Conservation (phyloP, 64 coral and sea anemone genomes). For the Acropora yongei region DNA sequence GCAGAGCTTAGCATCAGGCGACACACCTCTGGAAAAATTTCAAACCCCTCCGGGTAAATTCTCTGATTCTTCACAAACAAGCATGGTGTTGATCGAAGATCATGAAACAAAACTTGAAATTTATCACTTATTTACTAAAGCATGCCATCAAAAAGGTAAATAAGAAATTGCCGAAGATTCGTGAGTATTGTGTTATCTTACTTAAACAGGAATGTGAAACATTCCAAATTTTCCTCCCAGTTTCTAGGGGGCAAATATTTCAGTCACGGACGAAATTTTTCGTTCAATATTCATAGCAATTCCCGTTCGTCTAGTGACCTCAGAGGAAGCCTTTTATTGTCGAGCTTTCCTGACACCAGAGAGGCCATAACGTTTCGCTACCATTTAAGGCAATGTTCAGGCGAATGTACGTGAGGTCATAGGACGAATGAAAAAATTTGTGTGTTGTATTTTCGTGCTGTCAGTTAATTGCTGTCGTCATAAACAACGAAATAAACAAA, state of each 20-base stretch:
- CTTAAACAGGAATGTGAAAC: conserved; percentile 11
- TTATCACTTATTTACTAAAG: not conserved
- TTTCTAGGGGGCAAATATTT: conserved; percentile 4
- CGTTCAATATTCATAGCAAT: conserved; percentile 30
- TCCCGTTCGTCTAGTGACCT: not conserved
- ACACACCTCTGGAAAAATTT: conserved; percentile 3
- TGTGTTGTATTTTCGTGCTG: not conserved
- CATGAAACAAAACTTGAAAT: not conserved
- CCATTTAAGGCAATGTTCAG: not conserved
- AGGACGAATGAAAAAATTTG: not conserved
- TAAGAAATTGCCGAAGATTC: not conserved
- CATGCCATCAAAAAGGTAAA: not conserved
- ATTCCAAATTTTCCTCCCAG: conserved; percentile 13
- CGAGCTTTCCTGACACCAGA: not conserved
- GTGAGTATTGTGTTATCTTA: conserved; percentile 5
- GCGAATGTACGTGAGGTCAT: not conserved
- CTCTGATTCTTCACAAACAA: not conserved
- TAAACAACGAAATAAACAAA: not conserved
- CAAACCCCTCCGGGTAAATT: no score
- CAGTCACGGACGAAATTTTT: conserved; percentile 30
- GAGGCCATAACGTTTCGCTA: not conserved
- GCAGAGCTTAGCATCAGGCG: not conserved
- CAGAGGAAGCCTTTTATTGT: not conserved
- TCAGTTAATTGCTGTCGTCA: not conserved
- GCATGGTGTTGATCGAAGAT: not conserved